Evolutionary conservation across 2,888 invertebrate genomes (phyloP).

Genomic region (Athalia cordata): DNA sequence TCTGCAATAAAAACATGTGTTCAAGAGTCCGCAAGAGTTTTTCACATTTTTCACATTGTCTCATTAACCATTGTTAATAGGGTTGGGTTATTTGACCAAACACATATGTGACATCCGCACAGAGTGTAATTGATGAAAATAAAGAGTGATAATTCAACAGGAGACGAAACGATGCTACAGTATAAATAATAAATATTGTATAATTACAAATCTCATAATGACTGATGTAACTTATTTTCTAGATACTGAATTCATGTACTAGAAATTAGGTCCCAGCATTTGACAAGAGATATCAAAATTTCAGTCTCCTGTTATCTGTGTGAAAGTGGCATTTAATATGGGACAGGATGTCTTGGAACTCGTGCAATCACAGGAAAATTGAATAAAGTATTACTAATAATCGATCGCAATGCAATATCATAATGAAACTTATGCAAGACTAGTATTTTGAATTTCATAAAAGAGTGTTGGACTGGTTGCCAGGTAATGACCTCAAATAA

Average conservation of each 20-base stretch:
- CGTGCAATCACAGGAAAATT: conserved; percentile 8
- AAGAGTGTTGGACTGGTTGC: no score
- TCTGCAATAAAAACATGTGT: no score
- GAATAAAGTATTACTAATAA: conserved; percentile 1
- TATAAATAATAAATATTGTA: not conserved
- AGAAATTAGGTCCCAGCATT: not conserved
- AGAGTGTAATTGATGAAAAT: no score
- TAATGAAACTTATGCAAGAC: not conserved
- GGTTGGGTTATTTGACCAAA: no score
- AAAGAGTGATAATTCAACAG: no score
- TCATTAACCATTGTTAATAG: no score
- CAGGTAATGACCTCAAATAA: not conserved
- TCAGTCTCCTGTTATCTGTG: not conserved
- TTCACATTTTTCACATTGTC: no score
- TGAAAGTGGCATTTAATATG: not conserved
- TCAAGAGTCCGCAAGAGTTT: no score
- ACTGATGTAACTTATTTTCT: not conserved
- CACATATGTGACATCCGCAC: no score
- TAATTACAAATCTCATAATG: not conserved
- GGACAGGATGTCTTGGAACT: conserved; percentile 1
- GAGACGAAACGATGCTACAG: not conserved
- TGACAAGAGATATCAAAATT: not conserved
- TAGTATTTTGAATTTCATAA: no score
- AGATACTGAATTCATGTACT: not conserved
- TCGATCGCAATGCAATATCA: not conserved